These are phyloP conservation scores for Bradynema listronoti DNA, from an alignment of 1,140 invertebrate genomes.

Conservation along the genomic window DNA sequence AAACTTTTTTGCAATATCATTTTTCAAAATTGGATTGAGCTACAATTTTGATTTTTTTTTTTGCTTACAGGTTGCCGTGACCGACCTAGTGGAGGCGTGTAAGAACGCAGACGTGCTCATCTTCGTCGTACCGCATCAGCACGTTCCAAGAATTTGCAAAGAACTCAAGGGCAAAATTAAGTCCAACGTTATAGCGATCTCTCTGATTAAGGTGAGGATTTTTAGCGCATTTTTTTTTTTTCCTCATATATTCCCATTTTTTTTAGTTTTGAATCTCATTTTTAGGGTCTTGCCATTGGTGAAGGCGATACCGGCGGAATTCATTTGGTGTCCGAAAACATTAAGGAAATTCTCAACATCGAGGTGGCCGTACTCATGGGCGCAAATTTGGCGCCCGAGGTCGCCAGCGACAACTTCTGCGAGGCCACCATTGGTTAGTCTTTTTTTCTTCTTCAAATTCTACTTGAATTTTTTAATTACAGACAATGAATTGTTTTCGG, in stretches of 20 bases:
- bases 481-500: slow-evolving; percentile 11
- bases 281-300: slow-evolving; percentile 46
- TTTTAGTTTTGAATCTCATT: slow-evolving; percentile 3
- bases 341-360: slow-evolving; percentile 75
- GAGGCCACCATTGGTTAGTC: slow-evolving; percentile 99
- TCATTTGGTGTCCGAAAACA: slow-evolving; percentile 89
- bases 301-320: slow-evolving; percentile 68
- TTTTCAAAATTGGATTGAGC: slow-evolving; percentile 2
- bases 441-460: slow-evolving; percentile 13
- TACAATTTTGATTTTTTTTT: slow-evolving; percentile 7
- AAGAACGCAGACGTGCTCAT: slow-evolving; percentile 88
- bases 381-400: slow-evolving; percentile 86
- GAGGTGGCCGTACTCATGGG: slow-evolving; percentile 92
- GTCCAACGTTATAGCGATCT: slow-evolving; percentile 77
- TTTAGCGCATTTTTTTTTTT: background rate
- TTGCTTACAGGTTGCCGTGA: slow-evolving; percentile 73
- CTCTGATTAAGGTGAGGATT: slow-evolving; percentile 77
- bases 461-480: background rate
- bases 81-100: slow-evolving; percentile 80
- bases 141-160: slow-evolving; percentile 72
- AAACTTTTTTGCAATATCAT: background rate
- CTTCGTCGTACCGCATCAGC: slow-evolving; percentile 96
- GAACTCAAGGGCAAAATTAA: slow-evolving; percentile 70
- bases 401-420: slow-evolving; percentile 91
- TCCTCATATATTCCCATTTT: background rate